Evolutionary conservation across 1,140 invertebrate genomes (phyloP).

Genomic region (Drosophila subpulchrella): DNA sequence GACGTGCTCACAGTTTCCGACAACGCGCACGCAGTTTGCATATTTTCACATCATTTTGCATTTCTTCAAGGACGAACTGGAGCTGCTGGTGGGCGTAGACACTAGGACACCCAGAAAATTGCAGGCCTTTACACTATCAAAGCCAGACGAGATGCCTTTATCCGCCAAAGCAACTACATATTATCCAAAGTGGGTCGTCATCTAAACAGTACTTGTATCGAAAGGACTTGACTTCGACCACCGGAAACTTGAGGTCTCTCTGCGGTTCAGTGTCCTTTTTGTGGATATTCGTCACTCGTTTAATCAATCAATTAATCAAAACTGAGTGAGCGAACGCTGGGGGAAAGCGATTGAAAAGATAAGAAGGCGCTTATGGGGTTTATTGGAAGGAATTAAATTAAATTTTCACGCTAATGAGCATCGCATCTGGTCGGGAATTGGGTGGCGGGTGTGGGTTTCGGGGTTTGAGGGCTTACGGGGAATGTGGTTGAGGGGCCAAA

Average conservation of each 20-base stretch:
- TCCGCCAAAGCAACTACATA: background rate
- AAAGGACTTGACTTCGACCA: background rate
- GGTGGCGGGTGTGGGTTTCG: background rate
- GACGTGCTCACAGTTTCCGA: constrained; percentile 53
- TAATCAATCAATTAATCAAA: constrained; percentile 69
- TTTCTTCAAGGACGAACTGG: constrained; percentile 29
- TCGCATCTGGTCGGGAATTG: background rate
- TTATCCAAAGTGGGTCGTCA: background rate
- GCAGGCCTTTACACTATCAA: constrained; percentile 11
- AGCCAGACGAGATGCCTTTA: background rate
- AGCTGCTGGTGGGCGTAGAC: background rate
- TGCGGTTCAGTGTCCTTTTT: constrained; percentile 4
- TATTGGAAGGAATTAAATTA: constrained; percentile 48
- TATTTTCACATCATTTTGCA: constrained; percentile 66
- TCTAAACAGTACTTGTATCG: constrained; percentile 52
- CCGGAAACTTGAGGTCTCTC: constrained; percentile 20
- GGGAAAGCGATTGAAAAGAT: constrained; percentile 4
- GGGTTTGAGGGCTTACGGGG: background rate
- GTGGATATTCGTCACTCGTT: constrained; percentile 50
- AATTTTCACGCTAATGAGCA: constrained; percentile 51
- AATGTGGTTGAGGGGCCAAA: constrained; percentile 4
- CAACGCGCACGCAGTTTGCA: constrained; percentile 67
- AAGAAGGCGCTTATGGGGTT: constrained; percentile 19
- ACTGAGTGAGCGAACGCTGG: background rate
- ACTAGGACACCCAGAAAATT: constrained; percentile 24